Percentiles rank a stretch among this genome's conserved stretches.
These are phyloP conservation scores for Sebastolobus alascanus DNA, from an alignment of 2,797 vertebrate genomes.

Conservation along the genomic window DNA sequence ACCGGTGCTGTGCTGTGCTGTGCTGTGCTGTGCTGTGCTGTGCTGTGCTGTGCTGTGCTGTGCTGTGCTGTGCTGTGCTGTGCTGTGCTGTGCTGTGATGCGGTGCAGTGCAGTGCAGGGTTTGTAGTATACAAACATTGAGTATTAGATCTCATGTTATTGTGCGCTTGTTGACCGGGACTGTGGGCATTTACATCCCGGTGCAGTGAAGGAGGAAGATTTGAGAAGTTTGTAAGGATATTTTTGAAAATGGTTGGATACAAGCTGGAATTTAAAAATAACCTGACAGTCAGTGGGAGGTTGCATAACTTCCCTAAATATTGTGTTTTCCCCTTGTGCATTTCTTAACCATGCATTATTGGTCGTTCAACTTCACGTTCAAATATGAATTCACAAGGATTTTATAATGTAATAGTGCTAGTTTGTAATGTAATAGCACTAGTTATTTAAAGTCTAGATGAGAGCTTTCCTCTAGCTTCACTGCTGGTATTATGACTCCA, in stretches of 20 bases:
- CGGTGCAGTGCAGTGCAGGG: not conserved
- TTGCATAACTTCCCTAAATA: slow-evolving; percentile 23
- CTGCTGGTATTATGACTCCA: slow-evolving; percentile 31
- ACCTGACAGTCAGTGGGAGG: not conserved
- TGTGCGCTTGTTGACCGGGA: not conserved
- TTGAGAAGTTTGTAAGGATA: not conserved
- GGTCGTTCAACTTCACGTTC: not conserved
- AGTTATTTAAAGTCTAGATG: slow-evolving; percentile 20
- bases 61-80: not conserved
- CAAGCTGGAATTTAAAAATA: slow-evolving; percentile 1
- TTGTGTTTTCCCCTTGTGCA: not conserved
- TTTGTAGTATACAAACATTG: not conserved
- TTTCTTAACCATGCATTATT: slow-evolving; percentile 9
- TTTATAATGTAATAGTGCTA: not conserved
- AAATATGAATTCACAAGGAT: not conserved
- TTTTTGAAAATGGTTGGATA: slow-evolving; percentile 24
- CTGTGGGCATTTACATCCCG: not conserved
- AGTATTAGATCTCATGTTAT: not conserved
- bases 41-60: slow-evolving; percentile 1
- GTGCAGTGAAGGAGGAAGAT: not conserved
- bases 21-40: not conserved
- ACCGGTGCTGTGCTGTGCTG: not conserved
- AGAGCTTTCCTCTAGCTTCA: slow-evolving; percentile 10
- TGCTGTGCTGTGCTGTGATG: too few species aligned
- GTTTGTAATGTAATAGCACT: not conserved